Conservation (phyloP, 2,113 vertebrate species). For the Ictidomys tridecemlineatus region DNA sequence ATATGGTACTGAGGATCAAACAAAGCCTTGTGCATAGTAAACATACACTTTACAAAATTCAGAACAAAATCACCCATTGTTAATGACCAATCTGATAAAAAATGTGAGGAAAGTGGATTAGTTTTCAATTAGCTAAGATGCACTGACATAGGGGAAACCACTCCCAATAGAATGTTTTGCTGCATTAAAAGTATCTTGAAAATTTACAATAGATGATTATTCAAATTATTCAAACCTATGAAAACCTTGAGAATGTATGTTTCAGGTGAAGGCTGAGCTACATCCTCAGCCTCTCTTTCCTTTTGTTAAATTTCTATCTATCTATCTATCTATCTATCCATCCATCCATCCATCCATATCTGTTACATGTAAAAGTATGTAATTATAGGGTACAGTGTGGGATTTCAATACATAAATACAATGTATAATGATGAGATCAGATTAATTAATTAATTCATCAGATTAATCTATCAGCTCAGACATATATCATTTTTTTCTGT, state of each 20-base stretch:
- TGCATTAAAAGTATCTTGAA: neutral
- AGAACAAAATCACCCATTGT: conserved; percentile 24
- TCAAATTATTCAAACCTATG: neutral
- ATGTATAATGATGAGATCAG: neutral
- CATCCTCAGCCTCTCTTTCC: neutral
- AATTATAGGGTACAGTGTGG: neutral
- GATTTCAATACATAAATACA: neutral
- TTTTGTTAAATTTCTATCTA: too few relatives aligned
- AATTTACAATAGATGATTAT: conserved; percentile 12
- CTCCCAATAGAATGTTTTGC: neutral
- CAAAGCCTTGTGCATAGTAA: neutral
- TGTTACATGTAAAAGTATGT: neutral
- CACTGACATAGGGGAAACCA: conserved; percentile 38
- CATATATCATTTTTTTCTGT: neutral
- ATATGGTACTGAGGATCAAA: neutral
- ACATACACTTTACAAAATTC: neutral
- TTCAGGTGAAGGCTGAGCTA: neutral
- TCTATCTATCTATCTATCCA: neutral
- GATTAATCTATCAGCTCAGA: neutral
- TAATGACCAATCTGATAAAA: neutral
- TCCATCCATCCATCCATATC: neutral
- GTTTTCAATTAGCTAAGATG: conserved; percentile 31
- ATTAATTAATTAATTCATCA: too few relatives aligned
- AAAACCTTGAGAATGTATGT: neutral
- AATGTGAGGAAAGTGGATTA: neutral